These are phyloP conservation scores for Macrocentrus cingulum DNA, from an alignment of 1,140 invertebrate genomes.

Conservation along the genomic window DNA sequence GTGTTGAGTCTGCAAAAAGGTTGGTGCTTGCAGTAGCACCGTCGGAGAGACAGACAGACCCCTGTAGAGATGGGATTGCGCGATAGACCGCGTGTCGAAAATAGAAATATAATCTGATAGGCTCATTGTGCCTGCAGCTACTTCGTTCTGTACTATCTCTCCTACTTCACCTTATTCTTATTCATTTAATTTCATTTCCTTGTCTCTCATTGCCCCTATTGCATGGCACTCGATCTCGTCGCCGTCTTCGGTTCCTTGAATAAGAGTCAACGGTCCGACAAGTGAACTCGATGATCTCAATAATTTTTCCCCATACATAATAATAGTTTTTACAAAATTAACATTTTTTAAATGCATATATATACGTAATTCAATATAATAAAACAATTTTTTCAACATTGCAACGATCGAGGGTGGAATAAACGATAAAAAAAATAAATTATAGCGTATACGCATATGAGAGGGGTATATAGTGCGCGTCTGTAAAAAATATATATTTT, in stretches of 20 bases:
- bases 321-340: too few species aligned
- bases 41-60: slow-evolving; percentile 1
- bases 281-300: too few species aligned
- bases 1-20: not conserved
- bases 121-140: slow-evolving; percentile 56
- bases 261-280: too few species aligned
- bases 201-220: not conserved
- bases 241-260: not conserved
- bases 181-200: slow-evolving; percentile 1
- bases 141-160: slow-evolving; percentile 35
- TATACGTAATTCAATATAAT: too few species aligned
- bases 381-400: too few species aligned
- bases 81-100: slow-evolving; percentile 58
- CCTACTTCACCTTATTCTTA: not conserved
- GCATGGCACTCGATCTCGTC: not conserved
- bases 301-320: too few species aligned
- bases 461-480: too few species aligned
- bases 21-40: slow-evolving; percentile 44
- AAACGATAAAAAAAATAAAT: not conserved
- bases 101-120: slow-evolving; percentile 61
- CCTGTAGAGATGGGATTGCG: slow-evolving; percentile 50
- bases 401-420: not conserved
- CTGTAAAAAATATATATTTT: too few species aligned
- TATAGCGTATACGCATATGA: too few species aligned
- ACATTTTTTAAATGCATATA: too few species aligned